Conservation (phyloP, 2,888 invertebrate genomes). For the Ophraella communa region DNA sequence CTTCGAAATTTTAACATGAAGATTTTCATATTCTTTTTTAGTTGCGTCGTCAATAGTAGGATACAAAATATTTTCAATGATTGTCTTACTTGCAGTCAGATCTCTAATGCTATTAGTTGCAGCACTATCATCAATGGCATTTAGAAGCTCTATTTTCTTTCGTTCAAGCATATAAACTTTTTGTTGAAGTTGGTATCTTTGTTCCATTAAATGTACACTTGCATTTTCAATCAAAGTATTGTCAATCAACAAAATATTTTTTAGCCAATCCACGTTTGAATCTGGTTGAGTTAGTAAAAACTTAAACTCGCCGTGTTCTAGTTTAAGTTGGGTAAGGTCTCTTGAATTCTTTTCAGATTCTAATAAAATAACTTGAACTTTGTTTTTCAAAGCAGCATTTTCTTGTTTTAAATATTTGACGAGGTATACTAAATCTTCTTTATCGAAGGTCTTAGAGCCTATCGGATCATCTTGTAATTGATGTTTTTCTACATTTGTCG, state of each 20-base stretch:
- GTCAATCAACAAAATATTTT: slow-evolving; percentile 40
- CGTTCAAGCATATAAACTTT: slow-evolving; percentile 42
- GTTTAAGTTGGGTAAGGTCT: slow-evolving; percentile 42
- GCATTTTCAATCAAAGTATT: slow-evolving; percentile 26
- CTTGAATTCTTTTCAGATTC: slow-evolving; percentile 34
- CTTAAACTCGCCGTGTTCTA: slow-evolving; percentile 43
- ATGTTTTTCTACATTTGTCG: slow-evolving; percentile 41
- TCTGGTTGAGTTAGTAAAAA: slow-evolving; percentile 44
- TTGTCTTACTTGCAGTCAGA: slow-evolving; percentile 20
- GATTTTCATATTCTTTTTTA: slow-evolving; percentile 38
- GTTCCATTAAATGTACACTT: slow-evolving; percentile 29
- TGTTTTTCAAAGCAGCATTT: slow-evolving; percentile 29
- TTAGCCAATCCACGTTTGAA: slow-evolving; percentile 38
- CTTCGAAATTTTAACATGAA: slow-evolving; percentile 40
- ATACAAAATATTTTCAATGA: slow-evolving; percentile 31
- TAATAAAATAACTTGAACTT: slow-evolving; percentile 27
- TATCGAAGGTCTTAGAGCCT: slow-evolving; percentile 23
- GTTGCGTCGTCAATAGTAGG: slow-evolving; percentile 30
- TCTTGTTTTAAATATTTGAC: slow-evolving; percentile 37
- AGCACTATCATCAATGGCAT: slow-evolving; percentile 39
- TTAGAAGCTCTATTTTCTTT: slow-evolving; percentile 40
- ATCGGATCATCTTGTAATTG: slow-evolving; percentile 39
- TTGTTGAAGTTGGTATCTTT: slow-evolving; percentile 38
- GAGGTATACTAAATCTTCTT: slow-evolving; percentile 18
- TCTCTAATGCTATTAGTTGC: slow-evolving; percentile 18